Evolutionary conservation across 1,140 invertebrate genomes (phyloP).

Genomic region (Papilio dardanus): DNA sequence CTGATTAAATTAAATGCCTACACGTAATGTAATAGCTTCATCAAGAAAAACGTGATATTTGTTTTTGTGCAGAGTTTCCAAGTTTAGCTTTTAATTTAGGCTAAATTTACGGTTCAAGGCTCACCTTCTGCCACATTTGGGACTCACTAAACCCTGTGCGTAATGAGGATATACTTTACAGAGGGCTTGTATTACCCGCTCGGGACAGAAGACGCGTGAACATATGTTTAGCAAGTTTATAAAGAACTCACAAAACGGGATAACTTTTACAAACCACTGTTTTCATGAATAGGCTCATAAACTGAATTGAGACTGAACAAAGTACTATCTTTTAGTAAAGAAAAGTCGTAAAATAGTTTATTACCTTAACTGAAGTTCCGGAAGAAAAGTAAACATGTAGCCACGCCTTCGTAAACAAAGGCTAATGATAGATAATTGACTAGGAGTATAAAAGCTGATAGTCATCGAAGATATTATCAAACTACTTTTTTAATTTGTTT

Average conservation of each 20-base stretch:
- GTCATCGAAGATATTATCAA: neutral
- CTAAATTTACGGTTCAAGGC: neutral
- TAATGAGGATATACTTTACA: conserved; percentile 2
- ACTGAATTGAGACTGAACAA: neutral
- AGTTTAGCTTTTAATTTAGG: neutral
- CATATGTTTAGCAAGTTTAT: neutral
- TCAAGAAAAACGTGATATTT: too few species aligned
- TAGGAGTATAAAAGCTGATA: neutral
- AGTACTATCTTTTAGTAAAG: conserved; percentile 6
- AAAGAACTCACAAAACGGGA: neutral
- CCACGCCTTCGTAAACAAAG: conserved; percentile 21
- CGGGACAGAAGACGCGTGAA: neutral
- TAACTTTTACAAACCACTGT: neutral
- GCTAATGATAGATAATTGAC: conserved; percentile 20
- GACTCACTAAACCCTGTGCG: neutral
- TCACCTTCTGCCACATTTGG: neutral
- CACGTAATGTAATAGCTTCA: too few species aligned
- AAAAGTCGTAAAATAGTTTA: conserved; percentile 9
- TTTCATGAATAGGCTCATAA: neutral
- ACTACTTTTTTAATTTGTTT: conserved; percentile 1
- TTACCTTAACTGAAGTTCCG: neutral
- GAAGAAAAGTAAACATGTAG: neutral
- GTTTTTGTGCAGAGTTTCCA: neutral
- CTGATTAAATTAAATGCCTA: too few species aligned
- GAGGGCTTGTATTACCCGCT: neutral